Conservation (phyloP, 2,113 vertebrate species). For the Holacanthus passer region DNA sequence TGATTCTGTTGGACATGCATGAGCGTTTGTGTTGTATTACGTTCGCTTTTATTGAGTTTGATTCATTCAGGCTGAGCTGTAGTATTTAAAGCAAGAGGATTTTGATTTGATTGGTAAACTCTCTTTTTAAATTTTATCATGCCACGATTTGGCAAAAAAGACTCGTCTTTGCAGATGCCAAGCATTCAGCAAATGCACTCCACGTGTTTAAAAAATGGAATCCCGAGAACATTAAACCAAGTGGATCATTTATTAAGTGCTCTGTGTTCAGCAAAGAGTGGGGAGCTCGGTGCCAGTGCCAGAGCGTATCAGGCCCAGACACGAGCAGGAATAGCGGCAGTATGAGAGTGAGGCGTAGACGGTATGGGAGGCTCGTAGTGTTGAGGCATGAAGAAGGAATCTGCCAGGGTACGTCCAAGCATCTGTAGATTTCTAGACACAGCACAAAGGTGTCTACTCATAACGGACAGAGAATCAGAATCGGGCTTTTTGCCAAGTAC, state of each 20-base stretch:
- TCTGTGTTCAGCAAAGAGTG: slow-evolving; percentile 49
- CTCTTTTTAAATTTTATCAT: slow-evolving; percentile 65
- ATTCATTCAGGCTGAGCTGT: slow-evolving; percentile 64
- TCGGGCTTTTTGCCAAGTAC: too few species aligned
- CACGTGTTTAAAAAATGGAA: slow-evolving; percentile 73
- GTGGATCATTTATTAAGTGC: slow-evolving; percentile 71
- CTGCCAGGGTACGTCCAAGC: slow-evolving; percentile 45
- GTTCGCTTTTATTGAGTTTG: slow-evolving; percentile 65
- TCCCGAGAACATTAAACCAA: slow-evolving; percentile 73
- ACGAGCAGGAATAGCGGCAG: slow-evolving; percentile 47
- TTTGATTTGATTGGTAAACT: slow-evolving; percentile 61
- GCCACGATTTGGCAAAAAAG: slow-evolving; percentile 64
- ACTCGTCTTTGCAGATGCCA: slow-evolving; percentile 50
- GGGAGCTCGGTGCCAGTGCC: slow-evolving; percentile 48
- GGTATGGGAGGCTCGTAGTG: slow-evolving; percentile 21
- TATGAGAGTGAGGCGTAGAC: slow-evolving; percentile 35
- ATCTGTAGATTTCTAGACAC: slow-evolving; percentile 39
- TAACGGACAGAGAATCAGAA: not conserved
- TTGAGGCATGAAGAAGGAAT: slow-evolving; percentile 56
- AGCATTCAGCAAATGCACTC: slow-evolving; percentile 70
- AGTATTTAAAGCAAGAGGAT: slow-evolving; percentile 48
- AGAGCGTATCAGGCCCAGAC: slow-evolving; percentile 70
- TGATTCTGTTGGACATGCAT: slow-evolving; percentile 66
- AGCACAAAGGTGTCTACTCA: slow-evolving; percentile 31
- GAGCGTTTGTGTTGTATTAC: slow-evolving; percentile 67